Evolutionary conservation across 2,113 vertebrate species (phyloP).

Genomic region (Apeltes quadracus): DNA sequence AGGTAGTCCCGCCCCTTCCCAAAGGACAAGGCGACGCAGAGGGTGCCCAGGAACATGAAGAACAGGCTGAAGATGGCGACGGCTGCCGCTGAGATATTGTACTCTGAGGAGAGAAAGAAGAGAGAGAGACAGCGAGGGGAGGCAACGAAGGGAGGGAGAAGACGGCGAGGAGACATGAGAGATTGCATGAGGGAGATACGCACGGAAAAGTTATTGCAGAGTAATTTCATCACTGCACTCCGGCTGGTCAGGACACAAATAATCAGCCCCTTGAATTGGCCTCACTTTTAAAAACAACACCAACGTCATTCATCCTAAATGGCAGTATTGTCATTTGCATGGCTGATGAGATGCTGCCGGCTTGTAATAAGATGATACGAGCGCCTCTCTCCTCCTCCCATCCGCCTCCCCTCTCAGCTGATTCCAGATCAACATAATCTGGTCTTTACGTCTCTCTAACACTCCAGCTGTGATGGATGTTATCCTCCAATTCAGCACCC

Average conservation of each 20-base stretch:
- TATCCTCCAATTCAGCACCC: conserved; percentile 24
- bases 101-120: conserved; percentile 79
- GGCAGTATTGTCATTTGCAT: conserved; percentile 45
- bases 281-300: conserved; percentile 50
- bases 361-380: conserved; percentile 44
- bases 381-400: conserved; percentile 18
- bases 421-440: conserved; percentile 37
- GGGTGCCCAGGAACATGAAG: conserved; percentile 87
- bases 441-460: conserved; percentile 15
- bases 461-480: conserved; percentile 48
- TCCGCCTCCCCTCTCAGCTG: neutral
- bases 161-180: neutral
- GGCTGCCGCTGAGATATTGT: conserved; percentile 97
- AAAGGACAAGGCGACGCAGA: conserved; percentile 88
- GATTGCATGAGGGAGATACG: neutral
- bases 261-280: conserved; percentile 66
- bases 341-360: conserved; percentile 53
- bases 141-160: neutral
- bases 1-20: conserved; percentile 90
- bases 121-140: neutral
- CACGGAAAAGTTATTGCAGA: conserved; percentile 21
- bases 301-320: conserved; percentile 43
- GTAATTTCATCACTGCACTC: conserved; percentile 47
- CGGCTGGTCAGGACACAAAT: conserved; percentile 51
- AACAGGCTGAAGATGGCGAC: conserved; percentile 93